Conservation (phyloP, 2,113 vertebrate species). For the Micromys minutus region DNA sequence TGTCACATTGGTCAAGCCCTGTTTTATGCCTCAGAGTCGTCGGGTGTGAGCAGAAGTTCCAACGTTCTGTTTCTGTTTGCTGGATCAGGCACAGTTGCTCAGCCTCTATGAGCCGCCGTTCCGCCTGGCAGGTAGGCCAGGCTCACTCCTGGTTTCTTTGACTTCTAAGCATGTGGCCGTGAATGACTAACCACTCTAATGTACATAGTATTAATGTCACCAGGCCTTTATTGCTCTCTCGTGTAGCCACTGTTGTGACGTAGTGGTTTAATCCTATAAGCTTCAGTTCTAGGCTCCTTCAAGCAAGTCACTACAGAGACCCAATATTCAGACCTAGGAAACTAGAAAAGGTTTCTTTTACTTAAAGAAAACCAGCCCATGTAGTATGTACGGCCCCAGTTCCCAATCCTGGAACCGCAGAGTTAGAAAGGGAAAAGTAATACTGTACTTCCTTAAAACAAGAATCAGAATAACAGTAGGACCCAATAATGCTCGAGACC, state of each 20-base stretch:
- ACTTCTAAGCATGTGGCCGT: not conserved
- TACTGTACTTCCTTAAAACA: conserved; percentile 19
- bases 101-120: too few species aligned
- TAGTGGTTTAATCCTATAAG: not conserved
- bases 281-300: conserved; percentile 20
- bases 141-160: not conserved
- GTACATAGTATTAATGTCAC: not conserved
- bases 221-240: not conserved
- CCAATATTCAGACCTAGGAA: not conserved
- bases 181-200: not conserved
- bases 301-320: not conserved
- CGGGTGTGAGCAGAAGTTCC: too few species aligned
- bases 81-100: too few species aligned
- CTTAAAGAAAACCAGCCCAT: not conserved
- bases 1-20: too few species aligned
- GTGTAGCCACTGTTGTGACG: not conserved
- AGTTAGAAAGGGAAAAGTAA: not conserved
- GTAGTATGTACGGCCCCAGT: not conserved
- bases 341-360: not conserved
- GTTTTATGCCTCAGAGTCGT: too few species aligned
- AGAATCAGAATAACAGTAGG: not conserved
- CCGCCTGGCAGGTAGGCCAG: too few species aligned
- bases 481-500: not conserved
- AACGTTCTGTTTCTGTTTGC: too few species aligned
- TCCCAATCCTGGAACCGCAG: not conserved